Evolutionary conservation across 2,113 vertebrate species (phyloP).

Genomic region (Agapornis roseicollis): DNA sequence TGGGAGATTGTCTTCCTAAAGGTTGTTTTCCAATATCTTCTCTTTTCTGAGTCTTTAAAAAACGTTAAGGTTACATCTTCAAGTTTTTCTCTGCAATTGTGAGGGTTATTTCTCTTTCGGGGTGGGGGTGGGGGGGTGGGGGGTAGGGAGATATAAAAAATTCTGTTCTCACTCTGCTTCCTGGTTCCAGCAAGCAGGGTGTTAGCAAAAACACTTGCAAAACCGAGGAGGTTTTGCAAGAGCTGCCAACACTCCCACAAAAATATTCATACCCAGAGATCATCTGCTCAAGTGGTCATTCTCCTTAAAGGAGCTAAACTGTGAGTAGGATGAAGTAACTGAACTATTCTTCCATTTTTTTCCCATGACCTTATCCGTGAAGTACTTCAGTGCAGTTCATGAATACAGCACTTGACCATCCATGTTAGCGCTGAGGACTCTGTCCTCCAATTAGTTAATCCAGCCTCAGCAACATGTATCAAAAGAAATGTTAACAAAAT

Average conservation of each 20-base stretch:
- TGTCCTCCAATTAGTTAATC: neutral
- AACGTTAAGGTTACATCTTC: neutral
- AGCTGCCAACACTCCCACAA: neutral
- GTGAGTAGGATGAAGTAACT: neutral
- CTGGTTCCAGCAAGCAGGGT: conserved; percentile 19
- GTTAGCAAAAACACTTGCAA: conserved; percentile 24
- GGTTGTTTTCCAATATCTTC: neutral
- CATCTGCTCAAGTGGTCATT: neutral
- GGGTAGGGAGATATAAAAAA: neutral
- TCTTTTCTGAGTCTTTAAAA: neutral
- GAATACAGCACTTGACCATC: neutral
- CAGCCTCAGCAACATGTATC: neutral
- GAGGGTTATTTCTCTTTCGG: neutral
- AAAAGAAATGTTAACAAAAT: conserved; percentile 7
- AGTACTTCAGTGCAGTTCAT: neutral
- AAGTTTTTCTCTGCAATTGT: neutral
- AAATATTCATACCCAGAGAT: neutral
- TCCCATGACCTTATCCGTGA: neutral
- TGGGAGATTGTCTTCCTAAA: neutral
- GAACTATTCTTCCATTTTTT: neutral
- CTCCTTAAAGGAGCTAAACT: neutral
- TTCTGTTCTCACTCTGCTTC: neutral
- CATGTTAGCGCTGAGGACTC: neutral
- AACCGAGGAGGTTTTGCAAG: conserved; percentile 28
- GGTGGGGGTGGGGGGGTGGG: neutral